A percentile compares a stretch with the other conserved stretches of the same genome.
These are phyloP conservation scores for Helobdella robusta DNA, from an alignment of 2,888 invertebrate genomes.

Conservation along the genomic window DNA sequence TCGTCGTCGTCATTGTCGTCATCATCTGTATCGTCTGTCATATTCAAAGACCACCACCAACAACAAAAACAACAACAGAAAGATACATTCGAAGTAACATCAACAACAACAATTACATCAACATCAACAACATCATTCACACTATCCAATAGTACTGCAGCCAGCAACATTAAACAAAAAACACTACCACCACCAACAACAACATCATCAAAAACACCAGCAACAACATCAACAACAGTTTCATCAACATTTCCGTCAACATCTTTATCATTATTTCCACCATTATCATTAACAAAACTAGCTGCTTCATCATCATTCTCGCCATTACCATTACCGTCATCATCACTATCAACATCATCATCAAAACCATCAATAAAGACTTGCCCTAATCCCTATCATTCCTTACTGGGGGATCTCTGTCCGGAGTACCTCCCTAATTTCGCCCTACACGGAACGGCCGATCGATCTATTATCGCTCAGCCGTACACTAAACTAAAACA, in stretches of 20 bases:
- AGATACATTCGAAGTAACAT: not conserved
- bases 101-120: not conserved
- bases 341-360: not conserved
- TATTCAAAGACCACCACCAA: not conserved
- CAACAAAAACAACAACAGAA: not conserved
- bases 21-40: too few species aligned
- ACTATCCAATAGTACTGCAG: too few species aligned
- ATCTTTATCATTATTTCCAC: not conserved
- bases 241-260: not conserved
- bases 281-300: not conserved
- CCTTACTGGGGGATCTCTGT: slow-evolving; percentile 46
- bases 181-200: too few species aligned
- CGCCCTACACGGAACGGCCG: slow-evolving; percentile 49
- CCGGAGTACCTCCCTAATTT: slow-evolving; percentile 50
- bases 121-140: slow-evolving; percentile 5
- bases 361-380: not conserved
- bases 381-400: slow-evolving; percentile 49
- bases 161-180: too few species aligned
- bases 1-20: too few species aligned
- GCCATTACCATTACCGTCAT: not conserved
- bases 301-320: not conserved
- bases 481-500: slow-evolving; percentile 41
- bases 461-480: slow-evolving; percentile 35
- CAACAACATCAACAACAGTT: slow-evolving; percentile 1
- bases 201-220: too few species aligned